Evolutionary conservation across 2,888 invertebrate genomes (phyloP), one percentile per base, ranked within the genome.

Genomic region (Chrysodeixis includens): DNA sequence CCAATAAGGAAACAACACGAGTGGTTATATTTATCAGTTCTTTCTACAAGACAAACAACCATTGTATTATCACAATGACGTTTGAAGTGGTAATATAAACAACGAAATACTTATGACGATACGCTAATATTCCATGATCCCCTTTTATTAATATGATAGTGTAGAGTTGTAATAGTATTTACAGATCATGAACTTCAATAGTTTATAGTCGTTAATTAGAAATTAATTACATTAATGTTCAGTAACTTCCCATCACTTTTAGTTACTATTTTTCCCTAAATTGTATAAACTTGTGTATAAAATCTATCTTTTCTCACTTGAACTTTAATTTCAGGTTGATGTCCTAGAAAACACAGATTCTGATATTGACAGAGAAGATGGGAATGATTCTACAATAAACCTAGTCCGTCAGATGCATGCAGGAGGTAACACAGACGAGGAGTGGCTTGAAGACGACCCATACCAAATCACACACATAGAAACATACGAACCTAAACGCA

Each of bases 401-500:
- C 74, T 93, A 64, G 91, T 93, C 1, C 83, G 90, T 1, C 91
- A 93, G 72, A 88, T 93, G 87, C 90, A 91, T 26, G 86, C 87
- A 9, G 82, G 79, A 32, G 75, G 84, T 20, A 87, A 82, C 5
- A 88, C 92, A 0, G 92, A 93, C 7, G 95, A 94, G 49, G 95
- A 95, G 74, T 95, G 95, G 95, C 80, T 95, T 0, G 94, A 93
- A 35, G 93, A 94, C 0, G 93, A 93, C 22, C 85, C 91, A 0
- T 92, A 90, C 70, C 83, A 88, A 76, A 81, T 86, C 64, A 78
- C 86, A 6, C 87, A 84, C 30, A 86, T 91, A 1, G 91, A 92
- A 62, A 84, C 88, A 0, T 92, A 86, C 18, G 89, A 90, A 69
- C 87, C 90, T 0, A 89, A 74, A 32, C 86, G 81, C 0, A 92